Conservation (phyloP, 35 echinoderm and acorn worm species). For the Ptychodera flava region DNA sequence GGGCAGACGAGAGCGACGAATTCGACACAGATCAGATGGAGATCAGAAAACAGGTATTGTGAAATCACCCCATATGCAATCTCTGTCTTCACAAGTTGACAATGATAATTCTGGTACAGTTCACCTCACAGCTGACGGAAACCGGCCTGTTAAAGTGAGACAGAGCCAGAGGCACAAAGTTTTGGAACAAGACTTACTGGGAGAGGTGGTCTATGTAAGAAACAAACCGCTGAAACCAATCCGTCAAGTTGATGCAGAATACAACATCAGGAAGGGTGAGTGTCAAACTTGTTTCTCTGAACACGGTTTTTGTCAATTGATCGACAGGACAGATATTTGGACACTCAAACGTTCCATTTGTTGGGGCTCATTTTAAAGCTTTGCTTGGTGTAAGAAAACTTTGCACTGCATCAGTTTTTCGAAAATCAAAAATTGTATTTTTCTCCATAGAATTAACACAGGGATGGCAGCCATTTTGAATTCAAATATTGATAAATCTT, state of each 20-base stretch:
- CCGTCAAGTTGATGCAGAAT: slow-evolving; percentile 75
- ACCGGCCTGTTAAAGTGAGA: neutral
- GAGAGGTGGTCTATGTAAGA: slow-evolving; percentile 56
- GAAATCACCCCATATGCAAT: neutral
- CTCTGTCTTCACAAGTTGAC: neutral
- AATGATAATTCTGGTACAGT: neutral
- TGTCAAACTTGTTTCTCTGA: too few relatives aligned
- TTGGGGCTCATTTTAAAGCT: too few relatives aligned
- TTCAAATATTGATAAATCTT: too few relatives aligned
- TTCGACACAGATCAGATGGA: neutral
- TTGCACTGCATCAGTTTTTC: too few relatives aligned
- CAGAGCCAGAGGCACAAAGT: neutral
- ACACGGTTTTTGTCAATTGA: too few relatives aligned
- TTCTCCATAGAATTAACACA: too few relatives aligned
- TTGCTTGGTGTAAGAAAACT: too few relatives aligned
- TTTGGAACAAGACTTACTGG: neutral
- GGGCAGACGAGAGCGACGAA: neutral
- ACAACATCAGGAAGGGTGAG: slow-evolving; percentile 78
- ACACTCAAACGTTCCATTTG: too few relatives aligned
- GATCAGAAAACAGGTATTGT: neutral
- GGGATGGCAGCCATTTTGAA: too few relatives aligned
- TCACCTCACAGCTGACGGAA: neutral
- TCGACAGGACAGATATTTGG: too few relatives aligned
- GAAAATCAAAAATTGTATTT: too few relatives aligned
- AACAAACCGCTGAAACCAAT: slow-evolving; percentile 87